Conservation (phyloP, 2,888 invertebrate genomes). For the Oxystoma pomonae region DNA sequence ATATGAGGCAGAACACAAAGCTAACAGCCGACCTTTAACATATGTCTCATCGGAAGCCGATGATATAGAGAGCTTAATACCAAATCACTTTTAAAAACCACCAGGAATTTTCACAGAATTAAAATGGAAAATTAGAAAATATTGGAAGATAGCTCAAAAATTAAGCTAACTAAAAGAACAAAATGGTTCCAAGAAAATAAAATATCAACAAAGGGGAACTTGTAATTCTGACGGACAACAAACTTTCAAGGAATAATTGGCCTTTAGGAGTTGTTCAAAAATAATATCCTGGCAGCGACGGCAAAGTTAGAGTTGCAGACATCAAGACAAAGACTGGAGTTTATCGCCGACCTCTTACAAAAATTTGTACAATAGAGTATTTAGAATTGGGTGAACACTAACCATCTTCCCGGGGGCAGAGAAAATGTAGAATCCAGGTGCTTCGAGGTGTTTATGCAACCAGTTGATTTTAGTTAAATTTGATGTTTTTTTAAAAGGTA, state of each 20-base stretch:
- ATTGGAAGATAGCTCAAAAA: too few relatives aligned
- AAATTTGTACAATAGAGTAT: not conserved
- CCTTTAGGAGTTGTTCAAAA: not conserved
- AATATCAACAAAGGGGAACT: not conserved
- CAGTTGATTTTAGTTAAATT: too few relatives aligned
- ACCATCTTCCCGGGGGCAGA: not conserved
- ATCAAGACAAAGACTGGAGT: not conserved
- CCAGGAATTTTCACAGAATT: not conserved
- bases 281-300: not conserved
- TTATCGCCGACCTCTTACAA: not conserved
- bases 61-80: slow-evolving; percentile 9
- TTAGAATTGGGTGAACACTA: not conserved
- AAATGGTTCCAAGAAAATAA: not conserved
- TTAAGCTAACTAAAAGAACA: not conserved
- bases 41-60: slow-evolving; percentile 4
- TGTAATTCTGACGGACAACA: not conserved
- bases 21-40: slow-evolving; percentile 13
- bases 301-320: not conserved
- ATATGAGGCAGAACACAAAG: slow-evolving; percentile 10
- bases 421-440: too few relatives aligned
- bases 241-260: too few relatives aligned
- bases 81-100: slow-evolving; percentile 7
- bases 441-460: too few relatives aligned
- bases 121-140: not conserved
- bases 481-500: too few relatives aligned